Conservation (phyloP, 64 coral and sea anemone species). For the Acropora yongei region DNA sequence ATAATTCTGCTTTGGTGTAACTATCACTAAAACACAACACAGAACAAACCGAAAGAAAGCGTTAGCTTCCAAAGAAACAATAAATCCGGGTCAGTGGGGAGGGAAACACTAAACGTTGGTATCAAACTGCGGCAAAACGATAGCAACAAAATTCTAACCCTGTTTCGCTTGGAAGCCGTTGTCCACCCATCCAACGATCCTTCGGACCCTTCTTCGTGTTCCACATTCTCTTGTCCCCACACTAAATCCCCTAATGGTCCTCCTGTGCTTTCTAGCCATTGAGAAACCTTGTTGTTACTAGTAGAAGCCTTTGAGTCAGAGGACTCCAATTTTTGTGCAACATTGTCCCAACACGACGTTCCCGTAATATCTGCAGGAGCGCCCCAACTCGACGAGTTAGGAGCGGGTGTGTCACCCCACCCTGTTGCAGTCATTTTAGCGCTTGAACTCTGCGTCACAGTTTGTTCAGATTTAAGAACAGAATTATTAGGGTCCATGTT, state of each 20-base stretch:
- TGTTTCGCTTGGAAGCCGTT: constrained; percentile 96
- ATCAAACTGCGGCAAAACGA: background rate
- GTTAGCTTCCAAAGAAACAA: too few relatives aligned
- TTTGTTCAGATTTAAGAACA: background rate
- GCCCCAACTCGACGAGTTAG: constrained; percentile 30
- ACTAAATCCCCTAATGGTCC: constrained; percentile 60
- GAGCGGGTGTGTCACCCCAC: constrained; percentile 62
- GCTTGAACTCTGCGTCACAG: background rate
- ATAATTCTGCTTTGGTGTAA: too few relatives aligned
- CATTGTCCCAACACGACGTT: constrained; percentile 69
- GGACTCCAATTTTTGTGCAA: constrained; percentile 36
- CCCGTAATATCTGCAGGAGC: constrained; percentile 52
- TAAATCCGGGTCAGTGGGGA: too few relatives aligned
- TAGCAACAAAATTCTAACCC: constrained; percentile 42
- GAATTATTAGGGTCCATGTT: constrained; percentile 13
- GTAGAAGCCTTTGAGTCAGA: constrained; percentile 24
- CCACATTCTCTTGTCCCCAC: constrained; percentile 66
- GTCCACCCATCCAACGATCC: constrained; percentile 95
- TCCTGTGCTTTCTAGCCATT: constrained; percentile 75
- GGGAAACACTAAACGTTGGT: too few relatives aligned
- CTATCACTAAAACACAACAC: too few relatives aligned
- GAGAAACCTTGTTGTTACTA: constrained; percentile 56
- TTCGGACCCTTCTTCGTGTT: constrained; percentile 85
- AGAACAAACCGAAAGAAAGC: too few relatives aligned
- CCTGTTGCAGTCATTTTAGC: constrained; percentile 47